A percentile compares a stretch with the other conserved stretches of the same genome.
Conservation (phyloP, 2,797 vertebrate species). For the Eutrigla gurnardus region DNA sequence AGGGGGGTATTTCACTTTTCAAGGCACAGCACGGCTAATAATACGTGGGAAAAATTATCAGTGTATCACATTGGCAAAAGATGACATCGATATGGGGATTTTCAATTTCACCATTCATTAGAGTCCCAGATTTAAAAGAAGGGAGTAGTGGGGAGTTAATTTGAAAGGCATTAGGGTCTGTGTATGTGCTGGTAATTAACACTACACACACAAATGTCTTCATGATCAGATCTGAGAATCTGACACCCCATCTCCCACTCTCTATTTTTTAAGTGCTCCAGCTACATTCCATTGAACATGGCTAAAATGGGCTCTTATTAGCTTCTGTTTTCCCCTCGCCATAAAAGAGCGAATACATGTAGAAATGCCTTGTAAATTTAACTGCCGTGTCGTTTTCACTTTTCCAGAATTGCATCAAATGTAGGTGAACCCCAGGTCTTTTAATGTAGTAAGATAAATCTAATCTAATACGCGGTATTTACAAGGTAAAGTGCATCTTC, state of each 20-base stretch:
- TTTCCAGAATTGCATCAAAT: slow-evolving; percentile 16
- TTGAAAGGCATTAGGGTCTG: slow-evolving; percentile 90
- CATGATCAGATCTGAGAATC: slow-evolving; percentile 58
- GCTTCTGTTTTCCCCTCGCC: slow-evolving; percentile 10
- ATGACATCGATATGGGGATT: slow-evolving; percentile 91
- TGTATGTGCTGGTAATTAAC: slow-evolving; percentile 87
- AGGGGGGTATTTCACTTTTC: slow-evolving; percentile 92
- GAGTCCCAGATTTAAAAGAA: slow-evolving; percentile 64
- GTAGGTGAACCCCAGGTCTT: slow-evolving; percentile 11
- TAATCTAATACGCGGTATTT: slow-evolving; percentile 2
- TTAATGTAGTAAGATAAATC: slow-evolving; percentile 6
- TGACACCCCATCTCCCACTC: slow-evolving; percentile 44
- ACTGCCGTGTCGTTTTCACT: slow-evolving; percentile 1
- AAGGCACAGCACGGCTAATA: slow-evolving; percentile 93
- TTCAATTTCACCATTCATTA: slow-evolving; percentile 76
- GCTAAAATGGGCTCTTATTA: slow-evolving; percentile 35
- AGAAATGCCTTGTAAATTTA: slow-evolving; percentile 29
- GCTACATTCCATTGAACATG: slow-evolving; percentile 25
- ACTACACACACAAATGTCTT: slow-evolving; percentile 85
- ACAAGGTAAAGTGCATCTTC: not conserved
- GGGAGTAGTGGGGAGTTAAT: slow-evolving; percentile 89
- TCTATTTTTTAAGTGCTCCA: slow-evolving; percentile 36
- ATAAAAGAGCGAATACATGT: slow-evolving; percentile 24
- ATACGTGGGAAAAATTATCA: slow-evolving; percentile 90
- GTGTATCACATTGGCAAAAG: slow-evolving; percentile 90